phyloP scores from a whole-genome alignment of 2,888 invertebrate species.

The Leptinotarsa rubiginosa region DNA sequence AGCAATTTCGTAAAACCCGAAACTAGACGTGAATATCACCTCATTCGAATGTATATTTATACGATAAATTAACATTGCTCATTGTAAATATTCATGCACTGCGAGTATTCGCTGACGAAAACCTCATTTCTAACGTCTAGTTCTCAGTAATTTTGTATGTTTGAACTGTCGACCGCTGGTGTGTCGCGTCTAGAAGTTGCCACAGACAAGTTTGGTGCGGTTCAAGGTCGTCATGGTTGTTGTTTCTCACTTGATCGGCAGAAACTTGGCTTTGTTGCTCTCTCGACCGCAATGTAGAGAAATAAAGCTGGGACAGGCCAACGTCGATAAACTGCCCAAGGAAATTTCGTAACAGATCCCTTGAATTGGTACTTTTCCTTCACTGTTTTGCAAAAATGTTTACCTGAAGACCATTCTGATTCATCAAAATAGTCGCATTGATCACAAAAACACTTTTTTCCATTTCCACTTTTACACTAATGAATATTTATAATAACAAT shows the following conservation, averaged over 20 bases:
- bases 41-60: constrained; percentile 20
- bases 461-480: no score
- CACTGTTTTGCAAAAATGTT: no score
- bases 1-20: neutral
- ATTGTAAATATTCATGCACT: constrained; percentile 11
- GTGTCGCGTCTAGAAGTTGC: constrained; percentile 41
- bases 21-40: neutral
- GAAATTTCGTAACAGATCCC: no score
- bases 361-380: no score
- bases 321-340: neutral
- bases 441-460: no score
- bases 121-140: constrained; percentile 28
- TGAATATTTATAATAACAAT: no score
- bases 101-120: constrained; percentile 2
- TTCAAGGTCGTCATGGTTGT: constrained; percentile 49
- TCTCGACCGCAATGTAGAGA: constrained; percentile 12
- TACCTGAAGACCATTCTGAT: no score
- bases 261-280: constrained; percentile 14
- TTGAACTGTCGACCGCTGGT: constrained; percentile 24
- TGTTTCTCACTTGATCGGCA: constrained; percentile 15
- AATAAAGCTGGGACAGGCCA: neutral
- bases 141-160: constrained; percentile 32
- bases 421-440: no score
- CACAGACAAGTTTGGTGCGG: constrained; percentile 49
- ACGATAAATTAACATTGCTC: constrained; percentile 6